Base-by-base conservation (phyloP, 2,888 invertebrate species). In the Globia sparganii region DNA sequence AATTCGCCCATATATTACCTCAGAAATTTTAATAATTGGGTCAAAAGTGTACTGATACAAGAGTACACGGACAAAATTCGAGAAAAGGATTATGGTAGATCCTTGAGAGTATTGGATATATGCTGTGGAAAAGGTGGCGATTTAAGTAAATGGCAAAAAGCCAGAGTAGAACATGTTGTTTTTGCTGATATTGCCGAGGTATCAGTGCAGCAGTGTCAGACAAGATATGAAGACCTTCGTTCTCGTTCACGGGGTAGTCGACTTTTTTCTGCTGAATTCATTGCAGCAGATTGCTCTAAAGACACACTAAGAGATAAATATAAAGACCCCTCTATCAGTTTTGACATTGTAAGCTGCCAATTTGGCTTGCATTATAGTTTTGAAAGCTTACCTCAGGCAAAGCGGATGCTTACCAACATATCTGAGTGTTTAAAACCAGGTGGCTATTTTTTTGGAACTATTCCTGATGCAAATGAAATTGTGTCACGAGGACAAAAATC, bases 71-170 rank as follows among this genome's bases (percentile, higher is more conserved):
- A 96, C 83, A 98, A 97, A 93, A 97, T 97, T 66, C 97, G 97
- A 90, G 97, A 97, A 85, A 98, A 97, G 89, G 97, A 97, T 83
- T 97, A 97, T 84, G 98, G 98, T n/a, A 97, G 97, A 73, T 97
- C 97, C 0, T 89, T 98, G 49, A 97, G 97, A 78, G 98, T 99
- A 0, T 95, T 99, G 72, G 99, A 99, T 93, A 98, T 99, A 97
- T 99, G 99, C 89, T 99, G 99, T 93, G 99, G 99, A 1, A 99
- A 99, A 97, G 99, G 99, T 34, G 99, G 99, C 3, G 99, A 99
- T 94, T 97, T 99, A 56, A 97, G 98, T n/a, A 99, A 99, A 94
- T 99, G 99, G 99, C 97, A 97, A 80, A 99, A 98, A 92, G 98
- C 97, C 72, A 96, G 97, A 80, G 98, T 99, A 70, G 97, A 97